phyloP scores from a whole-genome alignment of 64 coral and sea anemone genomes.

The Dendronephthya gigantea region DNA sequence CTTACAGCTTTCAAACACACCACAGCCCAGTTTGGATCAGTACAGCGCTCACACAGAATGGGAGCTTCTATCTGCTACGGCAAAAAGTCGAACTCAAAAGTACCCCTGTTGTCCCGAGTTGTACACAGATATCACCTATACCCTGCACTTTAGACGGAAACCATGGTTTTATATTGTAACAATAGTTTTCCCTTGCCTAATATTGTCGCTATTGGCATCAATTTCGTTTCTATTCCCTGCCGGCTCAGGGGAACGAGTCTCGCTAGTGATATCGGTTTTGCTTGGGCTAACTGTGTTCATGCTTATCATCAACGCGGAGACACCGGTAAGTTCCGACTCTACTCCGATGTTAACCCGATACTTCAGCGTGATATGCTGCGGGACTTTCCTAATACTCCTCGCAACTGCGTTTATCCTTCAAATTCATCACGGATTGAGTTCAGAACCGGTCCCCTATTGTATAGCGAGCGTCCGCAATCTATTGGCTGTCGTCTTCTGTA shows the following conservation, averaged over 20 bases:
- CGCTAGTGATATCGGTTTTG: slow-evolving; percentile 59
- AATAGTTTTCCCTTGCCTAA: slow-evolving; percentile 51
- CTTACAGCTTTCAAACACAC: not conserved
- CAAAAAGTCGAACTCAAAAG: slow-evolving; percentile 30
- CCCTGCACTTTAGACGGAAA: slow-evolving; percentile 39
- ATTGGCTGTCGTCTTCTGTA: no score
- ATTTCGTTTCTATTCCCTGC: slow-evolving; percentile 64
- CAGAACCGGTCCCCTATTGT: not conserved
- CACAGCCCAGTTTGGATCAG: slow-evolving; percentile 38
- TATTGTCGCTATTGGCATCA: slow-evolving; percentile 47
- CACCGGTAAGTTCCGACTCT: slow-evolving; percentile 54
- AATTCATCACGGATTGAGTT: not conserved
- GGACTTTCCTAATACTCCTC: not conserved
- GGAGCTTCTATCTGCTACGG: slow-evolving; percentile 38
- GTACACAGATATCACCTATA: slow-evolving; percentile 61
- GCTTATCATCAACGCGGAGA: slow-evolving; percentile 51
- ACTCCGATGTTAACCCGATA: slow-evolving; percentile 56
- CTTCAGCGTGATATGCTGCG: slow-evolving; percentile 51
- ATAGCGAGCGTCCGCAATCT: not conserved
- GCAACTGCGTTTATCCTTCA: not conserved
- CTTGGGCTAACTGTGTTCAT: slow-evolving; percentile 75
- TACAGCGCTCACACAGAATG: slow-evolving; percentile 64
- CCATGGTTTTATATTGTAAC: slow-evolving; percentile 59
- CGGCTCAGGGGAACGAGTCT: slow-evolving; percentile 71
- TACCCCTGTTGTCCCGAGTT: slow-evolving; percentile 59